Percentiles rank a stretch among this genome's conserved stretches.
Evolutionary conservation across 2,888 invertebrate genomes (phyloP).

Genomic region (Acanthosepion pharaonis): DNA sequence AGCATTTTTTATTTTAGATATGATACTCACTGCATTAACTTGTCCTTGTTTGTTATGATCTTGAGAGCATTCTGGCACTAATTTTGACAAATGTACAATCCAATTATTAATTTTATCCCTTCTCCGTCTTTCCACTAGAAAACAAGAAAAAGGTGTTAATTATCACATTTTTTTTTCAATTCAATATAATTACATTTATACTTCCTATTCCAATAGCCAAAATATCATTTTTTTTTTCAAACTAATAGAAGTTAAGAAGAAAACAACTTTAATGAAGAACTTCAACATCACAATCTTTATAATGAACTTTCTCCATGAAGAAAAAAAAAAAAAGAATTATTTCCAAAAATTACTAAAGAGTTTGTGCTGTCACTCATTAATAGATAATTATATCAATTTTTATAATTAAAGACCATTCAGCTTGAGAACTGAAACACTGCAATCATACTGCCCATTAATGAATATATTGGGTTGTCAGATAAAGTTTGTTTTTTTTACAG

Average conservation of each 20-base stretch:
- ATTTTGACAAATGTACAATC: constrained; percentile 92
- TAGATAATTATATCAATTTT: too few species aligned
- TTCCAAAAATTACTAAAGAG: too few species aligned
- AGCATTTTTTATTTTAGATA: not conserved
- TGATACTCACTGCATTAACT: constrained; percentile 69
- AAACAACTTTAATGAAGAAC: not conserved
- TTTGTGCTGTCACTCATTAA: too few species aligned
- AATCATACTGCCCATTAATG: too few species aligned
- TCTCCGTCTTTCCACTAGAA: constrained; percentile 87
- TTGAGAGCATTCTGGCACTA: constrained; percentile 84
- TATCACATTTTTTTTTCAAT: not conserved
- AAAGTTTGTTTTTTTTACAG: too few species aligned
- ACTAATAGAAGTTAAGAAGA: not conserved
- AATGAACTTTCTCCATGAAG: too few species aligned
- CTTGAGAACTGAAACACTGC: too few species aligned
- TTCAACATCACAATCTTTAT: not conserved
- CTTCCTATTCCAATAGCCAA: not conserved
- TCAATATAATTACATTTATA: not conserved
- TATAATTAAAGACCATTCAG: too few species aligned
- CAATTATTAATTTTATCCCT: constrained; percentile 97
- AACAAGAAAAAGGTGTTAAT: not conserved
- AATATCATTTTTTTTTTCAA: not conserved
- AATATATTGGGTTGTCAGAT: too few species aligned
- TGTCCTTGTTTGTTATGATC: constrained; percentile 79
- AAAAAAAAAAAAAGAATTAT: too few species aligned